These are phyloP conservation scores for Ormyrus rosae DNA, from an alignment of 2,888 invertebrate genomes.

Conservation along the genomic window DNA sequence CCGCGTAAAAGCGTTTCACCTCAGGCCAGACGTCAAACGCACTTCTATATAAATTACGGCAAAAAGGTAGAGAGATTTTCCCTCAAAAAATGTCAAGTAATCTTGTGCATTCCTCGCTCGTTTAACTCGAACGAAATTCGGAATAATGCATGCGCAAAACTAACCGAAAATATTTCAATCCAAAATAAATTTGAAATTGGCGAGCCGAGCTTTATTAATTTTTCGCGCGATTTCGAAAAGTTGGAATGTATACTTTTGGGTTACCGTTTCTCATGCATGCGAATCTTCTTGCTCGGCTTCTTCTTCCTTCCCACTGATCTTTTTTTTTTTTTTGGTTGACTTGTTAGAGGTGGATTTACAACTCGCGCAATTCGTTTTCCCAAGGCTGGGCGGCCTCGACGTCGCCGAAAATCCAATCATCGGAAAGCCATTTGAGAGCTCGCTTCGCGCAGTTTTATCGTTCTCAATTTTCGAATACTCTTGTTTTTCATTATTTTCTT, in stretches of 20 bases:
- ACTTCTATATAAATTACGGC: too few species aligned
- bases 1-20: too few species aligned
- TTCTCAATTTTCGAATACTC: conserved; percentile 73
- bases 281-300: not conserved
- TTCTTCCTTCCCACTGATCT: not conserved
- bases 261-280: conserved; percentile 7
- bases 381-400: not conserved
- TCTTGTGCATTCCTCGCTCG: too few species aligned
- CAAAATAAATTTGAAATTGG: too few species aligned
- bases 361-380: conserved; percentile 16
- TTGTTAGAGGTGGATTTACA: conserved; percentile 16
- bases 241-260: not conserved
- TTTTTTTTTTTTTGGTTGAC: not conserved
- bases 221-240: too few species aligned
- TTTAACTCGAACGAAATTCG: too few species aligned
- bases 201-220: too few species aligned
- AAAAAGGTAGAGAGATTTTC: too few species aligned
- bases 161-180: too few species aligned
- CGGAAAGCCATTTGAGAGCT: conserved; percentile 28
- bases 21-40: too few species aligned
- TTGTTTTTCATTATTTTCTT: conserved; percentile 52
- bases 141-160: too few species aligned
- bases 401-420: conserved; percentile 41
- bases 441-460: conserved; percentile 56
- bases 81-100: too few species aligned